Percentiles rank a stretch among this genome's conserved stretches.
phyloP scores from a whole-genome alignment of 2,113 vertebrate genomes.

The Suncus etruscus region DNA sequence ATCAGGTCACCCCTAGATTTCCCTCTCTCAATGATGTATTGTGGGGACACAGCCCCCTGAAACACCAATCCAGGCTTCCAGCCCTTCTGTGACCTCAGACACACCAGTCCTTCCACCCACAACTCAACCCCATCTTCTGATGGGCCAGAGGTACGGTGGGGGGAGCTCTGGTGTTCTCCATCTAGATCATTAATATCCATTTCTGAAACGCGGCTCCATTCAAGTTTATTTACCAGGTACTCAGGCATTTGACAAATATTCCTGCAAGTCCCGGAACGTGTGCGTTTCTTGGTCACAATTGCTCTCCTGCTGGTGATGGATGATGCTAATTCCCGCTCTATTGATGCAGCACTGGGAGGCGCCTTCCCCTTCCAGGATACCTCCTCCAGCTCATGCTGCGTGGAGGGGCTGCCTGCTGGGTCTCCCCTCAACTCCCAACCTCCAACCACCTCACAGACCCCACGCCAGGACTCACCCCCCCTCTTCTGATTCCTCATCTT shows the following conservation, averaged over 20 bases:
- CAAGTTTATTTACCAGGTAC: conserved; percentile 51
- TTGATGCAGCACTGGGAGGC: background rate
- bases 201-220: conserved; percentile 46
- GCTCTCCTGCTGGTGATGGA: conserved; percentile 58
- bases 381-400: no score
- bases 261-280: conserved; percentile 42
- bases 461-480: background rate
- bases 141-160: background rate
- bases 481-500: background rate
- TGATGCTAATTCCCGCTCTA: conserved; percentile 45
- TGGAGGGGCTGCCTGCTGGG: background rate
- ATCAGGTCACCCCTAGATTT: no score
- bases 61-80: background rate
- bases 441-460: background rate
- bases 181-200: conserved; percentile 52
- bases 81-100: background rate
- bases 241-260: conserved; percentile 64
- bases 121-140: no score
- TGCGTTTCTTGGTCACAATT: conserved; percentile 52
- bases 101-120: background rate
- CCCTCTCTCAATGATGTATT: no score
- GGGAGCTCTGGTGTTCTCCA: background rate
- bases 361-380: background rate
- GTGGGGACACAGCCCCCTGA: background rate
- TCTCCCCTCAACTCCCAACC: no score